These are phyloP conservation scores for Galerucella calmariensis DNA, from an alignment of 2,888 invertebrate genomes.

Conservation along the genomic window DNA sequence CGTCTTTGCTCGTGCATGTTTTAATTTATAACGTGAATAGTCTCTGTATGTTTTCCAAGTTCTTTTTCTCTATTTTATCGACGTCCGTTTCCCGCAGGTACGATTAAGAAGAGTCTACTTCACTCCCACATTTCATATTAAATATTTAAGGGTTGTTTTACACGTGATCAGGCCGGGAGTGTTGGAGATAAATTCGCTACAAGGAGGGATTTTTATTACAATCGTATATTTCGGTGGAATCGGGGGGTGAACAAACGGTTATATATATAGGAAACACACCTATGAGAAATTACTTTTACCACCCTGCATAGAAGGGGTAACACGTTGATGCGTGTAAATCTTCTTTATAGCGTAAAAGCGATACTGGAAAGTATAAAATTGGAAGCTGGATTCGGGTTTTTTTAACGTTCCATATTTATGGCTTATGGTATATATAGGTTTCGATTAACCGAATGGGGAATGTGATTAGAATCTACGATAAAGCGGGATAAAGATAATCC, in stretches of 20 bases:
- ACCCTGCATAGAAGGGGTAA: slow-evolving; percentile 5
- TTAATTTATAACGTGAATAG: slow-evolving; percentile 34
- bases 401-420: slow-evolving; percentile 15
- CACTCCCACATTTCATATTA: slow-evolving; percentile 49
- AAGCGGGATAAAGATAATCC: neutral
- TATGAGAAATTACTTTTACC: slow-evolving; percentile 28
- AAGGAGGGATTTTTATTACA: slow-evolving; percentile 46
- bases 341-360: slow-evolving; percentile 20
- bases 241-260: slow-evolving; percentile 34
- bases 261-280: slow-evolving; percentile 21
- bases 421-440: slow-evolving; percentile 12
- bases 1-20: slow-evolving; percentile 12
- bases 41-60: slow-evolving; percentile 57
- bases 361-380: slow-evolving; percentile 15
- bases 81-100: slow-evolving; percentile 58
- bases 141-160: slow-evolving; percentile 56
- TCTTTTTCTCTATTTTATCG: slow-evolving; percentile 61
- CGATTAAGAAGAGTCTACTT: slow-evolving; percentile 56
- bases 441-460: slow-evolving; percentile 9
- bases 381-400: slow-evolving; percentile 11
- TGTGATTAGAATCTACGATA: slow-evolving; percentile 16
- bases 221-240: slow-evolving; percentile 34
- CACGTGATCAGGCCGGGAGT: slow-evolving; percentile 53
- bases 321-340: slow-evolving; percentile 18
- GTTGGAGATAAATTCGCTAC: slow-evolving; percentile 45